A percentile compares a stretch with the other conserved stretches of the same genome.
These are phyloP conservation scores for Lithobates pipiens DNA, from an alignment of 2,797 vertebrate genomes.

Conservation along the genomic window DNA sequence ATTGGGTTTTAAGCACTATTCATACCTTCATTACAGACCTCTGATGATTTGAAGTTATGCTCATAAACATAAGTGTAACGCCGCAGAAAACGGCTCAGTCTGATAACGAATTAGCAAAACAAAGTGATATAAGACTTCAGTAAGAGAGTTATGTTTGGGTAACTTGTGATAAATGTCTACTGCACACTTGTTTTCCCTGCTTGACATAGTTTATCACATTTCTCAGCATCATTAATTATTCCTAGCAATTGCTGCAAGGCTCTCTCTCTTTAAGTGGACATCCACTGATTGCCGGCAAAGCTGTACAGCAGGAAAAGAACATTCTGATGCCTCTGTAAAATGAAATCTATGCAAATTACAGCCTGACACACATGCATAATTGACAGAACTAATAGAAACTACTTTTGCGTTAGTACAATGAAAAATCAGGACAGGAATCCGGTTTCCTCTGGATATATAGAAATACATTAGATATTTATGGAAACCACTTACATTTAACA, in stretches of 20 bases:
- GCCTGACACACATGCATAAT: constrained; percentile 1
- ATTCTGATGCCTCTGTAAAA: constrained; percentile 11
- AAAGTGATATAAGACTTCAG: neutral
- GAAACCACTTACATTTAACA: constrained; percentile 45
- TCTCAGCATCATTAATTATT: constrained; percentile 30
- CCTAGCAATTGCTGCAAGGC: constrained; percentile 4
- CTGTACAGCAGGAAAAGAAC: neutral
- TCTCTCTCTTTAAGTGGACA: neutral
- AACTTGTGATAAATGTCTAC: constrained; percentile 23
- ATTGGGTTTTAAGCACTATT: no score
- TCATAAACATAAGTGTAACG: neutral
- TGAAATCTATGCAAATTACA: constrained; percentile 13
- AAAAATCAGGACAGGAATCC: constrained; percentile 3
- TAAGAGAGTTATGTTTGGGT: neutral
- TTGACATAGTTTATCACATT: constrained; percentile 33
- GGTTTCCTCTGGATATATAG: constrained; percentile 4
- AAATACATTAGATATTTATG: constrained; percentile 44
- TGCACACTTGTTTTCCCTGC: constrained; percentile 6
- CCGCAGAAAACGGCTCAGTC: neutral
- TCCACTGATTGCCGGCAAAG: neutral
- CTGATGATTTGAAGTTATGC: neutral
- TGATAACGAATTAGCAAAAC: neutral
- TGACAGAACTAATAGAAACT: constrained; percentile 9
- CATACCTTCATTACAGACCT: neutral
- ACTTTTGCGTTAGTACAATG: neutral